Evolutionary conservation across 2,888 invertebrate species (phyloP).

Genomic region (Phytoseiulus persimilis): DNA sequence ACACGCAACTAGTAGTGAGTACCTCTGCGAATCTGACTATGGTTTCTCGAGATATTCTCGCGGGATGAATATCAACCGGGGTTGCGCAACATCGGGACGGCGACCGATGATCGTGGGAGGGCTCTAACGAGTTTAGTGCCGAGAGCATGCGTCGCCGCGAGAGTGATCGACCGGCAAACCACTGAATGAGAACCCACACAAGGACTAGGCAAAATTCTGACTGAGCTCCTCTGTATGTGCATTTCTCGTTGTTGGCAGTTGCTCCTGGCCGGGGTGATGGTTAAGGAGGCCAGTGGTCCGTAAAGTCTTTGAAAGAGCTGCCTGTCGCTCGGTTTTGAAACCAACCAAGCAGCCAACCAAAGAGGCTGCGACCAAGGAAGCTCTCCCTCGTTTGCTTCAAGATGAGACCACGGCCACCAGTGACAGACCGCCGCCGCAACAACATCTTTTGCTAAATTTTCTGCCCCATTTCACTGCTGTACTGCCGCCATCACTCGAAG

Average conservation of each 20-base stretch:
- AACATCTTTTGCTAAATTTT: constrained; percentile 34
- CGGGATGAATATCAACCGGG: not conserved
- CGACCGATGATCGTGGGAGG: not conserved
- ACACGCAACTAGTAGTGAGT: not conserved
- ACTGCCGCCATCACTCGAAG: not conserved
- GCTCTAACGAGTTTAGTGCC: not conserved
- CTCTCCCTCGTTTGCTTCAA: not conserved
- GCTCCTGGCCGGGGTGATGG: not conserved
- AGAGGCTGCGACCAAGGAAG: not conserved
- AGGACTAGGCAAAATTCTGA: not conserved
- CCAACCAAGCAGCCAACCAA: not conserved
- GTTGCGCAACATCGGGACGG: not conserved
- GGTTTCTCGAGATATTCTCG: not conserved
- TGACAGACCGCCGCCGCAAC: not conserved
- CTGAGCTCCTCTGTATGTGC: not conserved
- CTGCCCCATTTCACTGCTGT: constrained; percentile 30
- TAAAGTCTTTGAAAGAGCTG: not conserved
- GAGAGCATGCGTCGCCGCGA: not conserved
- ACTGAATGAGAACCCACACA: not conserved
- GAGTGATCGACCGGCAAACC: not conserved
- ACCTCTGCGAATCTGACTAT: not conserved
- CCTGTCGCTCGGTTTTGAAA: not conserved
- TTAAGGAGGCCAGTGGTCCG: constrained; percentile 5
- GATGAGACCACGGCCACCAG: not conserved
- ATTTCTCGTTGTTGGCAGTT: not conserved